Evolutionary conservation across 2,888 invertebrate genomes (phyloP), one percentile per base, ranked within the genome.

Genomic region (Petrophora chlorosata): DNA sequence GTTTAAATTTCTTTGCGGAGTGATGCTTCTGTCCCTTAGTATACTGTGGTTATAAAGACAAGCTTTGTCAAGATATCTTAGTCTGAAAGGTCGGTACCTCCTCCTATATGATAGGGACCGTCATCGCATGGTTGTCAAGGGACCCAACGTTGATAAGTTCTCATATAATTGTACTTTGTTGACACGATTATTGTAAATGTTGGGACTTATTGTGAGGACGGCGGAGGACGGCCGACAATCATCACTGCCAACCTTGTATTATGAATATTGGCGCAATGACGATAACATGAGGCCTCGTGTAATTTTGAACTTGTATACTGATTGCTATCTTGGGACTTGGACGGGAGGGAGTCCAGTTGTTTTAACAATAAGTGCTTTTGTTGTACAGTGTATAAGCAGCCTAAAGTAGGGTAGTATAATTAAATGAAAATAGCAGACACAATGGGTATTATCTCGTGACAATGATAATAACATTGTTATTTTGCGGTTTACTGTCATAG

Each of bases 81-180:
- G 1, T 30, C 5, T 0, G 15, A n/a, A 17, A 3, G 1, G 9
- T 2, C 32, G 14, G 32, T 13, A 38, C 16, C 33, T 45, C 32
- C 13, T n/a, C 13, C 8, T 1, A 17, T 10, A n/a, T 13, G 12
- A 10, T 17, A 12, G 10, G 39, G 12, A 34, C 36, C 25, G 36
- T 17, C 23, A 34, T 34, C 19, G 7, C 19, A 45, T n/a, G 32
- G 53, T 40, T 46, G 50, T 43, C 56, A 38, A 23, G 58, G 58
- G 58, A 51, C 35, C 29, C 39, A n/a, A 41, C 53, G 50, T 46
- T 53, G 59, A 56, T 59, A 59, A 48, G 42, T 48, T 49, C 56
- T 36, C n/a, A n/a, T 43, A 28, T 44, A 43, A 48, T 42, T 33
- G 48, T 38, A 40, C 39, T 50, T 44, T 35, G 50, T 36, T 50